phyloP scores from a whole-genome alignment of 2,888 invertebrate genomes.

The Lissocephala sabroskyi region DNA sequence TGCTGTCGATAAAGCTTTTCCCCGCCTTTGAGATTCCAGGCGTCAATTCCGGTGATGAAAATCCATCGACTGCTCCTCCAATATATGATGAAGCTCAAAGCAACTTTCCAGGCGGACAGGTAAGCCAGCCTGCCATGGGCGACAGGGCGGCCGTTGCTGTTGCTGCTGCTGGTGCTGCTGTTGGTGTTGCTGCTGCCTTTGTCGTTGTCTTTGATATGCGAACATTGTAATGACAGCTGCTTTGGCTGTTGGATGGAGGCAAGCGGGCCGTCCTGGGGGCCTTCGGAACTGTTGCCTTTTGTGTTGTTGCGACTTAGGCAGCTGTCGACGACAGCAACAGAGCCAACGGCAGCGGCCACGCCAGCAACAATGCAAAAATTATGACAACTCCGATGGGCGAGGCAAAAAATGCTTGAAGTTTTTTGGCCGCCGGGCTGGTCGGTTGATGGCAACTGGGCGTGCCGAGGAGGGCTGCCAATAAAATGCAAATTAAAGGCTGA shows the following conservation, averaged over 20 bases:
- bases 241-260: no score
- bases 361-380: slow-evolving; percentile 9
- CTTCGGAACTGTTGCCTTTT: slow-evolving; percentile 3
- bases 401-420: neutral
- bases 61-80: no score
- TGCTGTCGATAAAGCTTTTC: neutral
- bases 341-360: slow-evolving; percentile 6
- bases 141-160: neutral
- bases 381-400: neutral
- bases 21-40: no score
- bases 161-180: neutral
- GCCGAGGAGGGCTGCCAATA: slow-evolving; percentile 37
- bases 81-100: no score
- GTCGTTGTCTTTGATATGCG: slow-evolving; percentile 9
- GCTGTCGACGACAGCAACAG: slow-evolving; percentile 31
- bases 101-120: no score
- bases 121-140: no score
- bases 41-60: no score
- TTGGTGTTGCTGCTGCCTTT: neutral
- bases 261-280: neutral
- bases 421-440: no score
- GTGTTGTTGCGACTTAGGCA: slow-evolving; percentile 23
- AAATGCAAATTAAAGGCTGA: slow-evolving; percentile 58
- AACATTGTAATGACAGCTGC: slow-evolving; percentile 28
- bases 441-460: neutral